Conservation (phyloP, 37 sponge, comb jelly and placozoan species). For the Tethya wilhelma region DNA sequence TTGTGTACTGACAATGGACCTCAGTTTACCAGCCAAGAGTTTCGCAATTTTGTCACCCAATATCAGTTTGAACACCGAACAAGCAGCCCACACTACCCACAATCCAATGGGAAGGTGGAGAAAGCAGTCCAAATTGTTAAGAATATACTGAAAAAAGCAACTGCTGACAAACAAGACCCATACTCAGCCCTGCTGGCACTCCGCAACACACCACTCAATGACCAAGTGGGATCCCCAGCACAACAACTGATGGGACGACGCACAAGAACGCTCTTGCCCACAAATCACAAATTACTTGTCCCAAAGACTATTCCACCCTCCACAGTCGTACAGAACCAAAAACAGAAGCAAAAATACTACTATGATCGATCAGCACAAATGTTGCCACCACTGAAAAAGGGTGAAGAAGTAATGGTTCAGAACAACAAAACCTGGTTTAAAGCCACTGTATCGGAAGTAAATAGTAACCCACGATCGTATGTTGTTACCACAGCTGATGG, state of each 20-base stretch:
- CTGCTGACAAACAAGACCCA: background rate
- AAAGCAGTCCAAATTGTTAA: slow-evolving; percentile 39
- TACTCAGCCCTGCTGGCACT: slow-evolving; percentile 8
- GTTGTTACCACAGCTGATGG: background rate
- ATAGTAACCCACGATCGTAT: background rate
- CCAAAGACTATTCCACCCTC: slow-evolving; percentile 7
- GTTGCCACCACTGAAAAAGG: background rate
- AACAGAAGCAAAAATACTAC: background rate
- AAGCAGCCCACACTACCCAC: slow-evolving; percentile 27
- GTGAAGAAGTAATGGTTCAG: background rate
- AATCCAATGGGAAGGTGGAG: slow-evolving; percentile 36
- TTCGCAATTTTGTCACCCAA: slow-evolving; percentile 1
- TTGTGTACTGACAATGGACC: slow-evolving; percentile 40
- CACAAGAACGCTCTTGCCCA: slow-evolving; percentile 2
- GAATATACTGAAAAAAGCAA: slow-evolving; percentile 12
- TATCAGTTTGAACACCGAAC: slow-evolving; percentile 29
- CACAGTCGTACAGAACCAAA: background rate
- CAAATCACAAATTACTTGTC: background rate
- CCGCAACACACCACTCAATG: slow-evolving; percentile 19
- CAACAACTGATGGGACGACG: slow-evolving; percentile 16
- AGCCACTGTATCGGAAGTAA: background rate
- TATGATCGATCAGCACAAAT: background rate
- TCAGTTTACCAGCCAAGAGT: slow-evolving; percentile 13
- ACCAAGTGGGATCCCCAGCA: slow-evolving; percentile 14
- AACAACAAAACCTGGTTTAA: background rate